A percentile compares a stretch with the other conserved stretches of the same genome.
Evolutionary conservation across 2,797 vertebrate genomes (phyloP).

Genomic region (Neomorphus geoffroyi): DNA sequence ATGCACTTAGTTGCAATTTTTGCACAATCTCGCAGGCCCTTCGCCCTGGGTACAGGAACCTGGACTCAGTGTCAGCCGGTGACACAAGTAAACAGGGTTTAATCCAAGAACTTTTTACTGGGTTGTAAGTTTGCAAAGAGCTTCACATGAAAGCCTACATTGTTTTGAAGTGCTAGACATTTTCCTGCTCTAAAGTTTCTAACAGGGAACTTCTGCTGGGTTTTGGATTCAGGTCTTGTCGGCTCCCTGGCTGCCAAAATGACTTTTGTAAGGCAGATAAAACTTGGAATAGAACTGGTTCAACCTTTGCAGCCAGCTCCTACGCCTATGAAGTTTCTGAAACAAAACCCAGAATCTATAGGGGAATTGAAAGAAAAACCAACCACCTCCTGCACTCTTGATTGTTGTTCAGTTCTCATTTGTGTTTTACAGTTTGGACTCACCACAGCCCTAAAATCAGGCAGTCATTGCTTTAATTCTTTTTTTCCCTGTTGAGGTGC

Average conservation of each 20-base stretch:
- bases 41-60: not conserved
- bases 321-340: constrained; percentile 70
- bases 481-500: too few species aligned
- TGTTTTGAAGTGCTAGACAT: constrained; percentile 67
- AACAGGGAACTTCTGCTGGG: constrained; percentile 69
- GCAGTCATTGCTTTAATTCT: not conserved
- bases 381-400: not conserved
- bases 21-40: constrained; percentile 1
- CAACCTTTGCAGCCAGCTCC: constrained; percentile 73
- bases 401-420: not conserved
- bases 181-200: constrained; percentile 64
- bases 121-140: constrained; percentile 51
- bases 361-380: not conserved
- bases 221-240: constrained; percentile 73
- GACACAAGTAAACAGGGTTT: not conserved
- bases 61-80: not conserved
- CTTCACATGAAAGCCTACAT: constrained; percentile 67
- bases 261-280: constrained; percentile 71
- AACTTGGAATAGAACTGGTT: constrained; percentile 67
- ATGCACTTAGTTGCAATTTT: not conserved
- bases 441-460: not conserved
- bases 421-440: not conserved
- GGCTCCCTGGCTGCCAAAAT: constrained; percentile 63
- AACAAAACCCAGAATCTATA: constrained; percentile 64
- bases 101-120: constrained; percentile 42